Evolutionary conservation across 2,113 vertebrate genomes (phyloP).

Genomic region (Percina caprodes): DNA sequence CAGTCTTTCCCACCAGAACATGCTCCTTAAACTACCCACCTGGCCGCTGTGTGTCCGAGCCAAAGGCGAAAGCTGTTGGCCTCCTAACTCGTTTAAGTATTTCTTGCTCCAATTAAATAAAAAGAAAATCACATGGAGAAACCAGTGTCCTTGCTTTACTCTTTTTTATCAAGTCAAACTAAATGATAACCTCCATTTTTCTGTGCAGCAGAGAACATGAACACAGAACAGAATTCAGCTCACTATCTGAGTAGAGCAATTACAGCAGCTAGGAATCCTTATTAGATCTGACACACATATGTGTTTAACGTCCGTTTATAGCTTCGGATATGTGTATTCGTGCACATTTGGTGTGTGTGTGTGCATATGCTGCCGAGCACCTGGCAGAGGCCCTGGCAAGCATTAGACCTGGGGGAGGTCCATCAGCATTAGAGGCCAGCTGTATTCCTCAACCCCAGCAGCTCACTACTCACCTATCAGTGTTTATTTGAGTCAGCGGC

Average conservation of each 20-base stretch:
- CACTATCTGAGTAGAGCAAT: constrained; percentile 41
- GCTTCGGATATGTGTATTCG: background rate
- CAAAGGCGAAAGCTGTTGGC: constrained; percentile 36
- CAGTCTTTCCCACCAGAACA: background rate
- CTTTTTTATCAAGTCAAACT: constrained; percentile 7
- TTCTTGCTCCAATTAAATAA: constrained; percentile 11
- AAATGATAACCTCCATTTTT: constrained; percentile 50
- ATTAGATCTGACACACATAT: constrained; percentile 63
- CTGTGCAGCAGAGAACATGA: constrained; percentile 29
- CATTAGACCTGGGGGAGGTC: constrained; percentile 67
- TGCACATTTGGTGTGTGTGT: background rate
- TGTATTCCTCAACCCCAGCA: constrained; percentile 70
- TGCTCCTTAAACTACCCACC: constrained; percentile 33
- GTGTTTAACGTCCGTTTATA: constrained; percentile 4
- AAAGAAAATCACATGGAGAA: constrained; percentile 35
- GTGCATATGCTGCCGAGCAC: constrained; percentile 53
- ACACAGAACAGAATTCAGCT: constrained; percentile 52
- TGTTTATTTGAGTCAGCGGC: constrained; percentile 76
- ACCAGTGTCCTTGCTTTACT: background rate
- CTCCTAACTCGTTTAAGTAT: constrained; percentile 23
- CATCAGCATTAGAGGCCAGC: constrained; percentile 72
- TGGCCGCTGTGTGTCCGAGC: constrained; percentile 6
- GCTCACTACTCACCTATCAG: constrained; percentile 63
- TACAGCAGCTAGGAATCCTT: constrained; percentile 61
- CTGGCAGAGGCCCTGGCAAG: constrained; percentile 63